Evolutionary conservation across 2,797 vertebrate genomes (phyloP).

Genomic region (Luscinia megarhynchos): DNA sequence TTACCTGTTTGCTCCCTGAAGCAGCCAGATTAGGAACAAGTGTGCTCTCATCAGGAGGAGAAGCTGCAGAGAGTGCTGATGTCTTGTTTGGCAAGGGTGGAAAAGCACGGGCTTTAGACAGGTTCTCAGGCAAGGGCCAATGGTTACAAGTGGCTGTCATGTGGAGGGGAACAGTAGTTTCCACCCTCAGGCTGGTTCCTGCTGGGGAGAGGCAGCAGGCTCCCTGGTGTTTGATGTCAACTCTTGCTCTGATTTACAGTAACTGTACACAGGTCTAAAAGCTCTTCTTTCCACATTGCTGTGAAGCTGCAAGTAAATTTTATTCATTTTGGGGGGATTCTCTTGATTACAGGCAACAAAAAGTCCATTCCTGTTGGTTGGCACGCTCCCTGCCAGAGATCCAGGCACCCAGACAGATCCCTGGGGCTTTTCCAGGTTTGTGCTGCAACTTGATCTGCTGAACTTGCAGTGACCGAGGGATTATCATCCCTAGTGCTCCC

Average conservation of each 20-base stretch:
- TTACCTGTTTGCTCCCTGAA: neutral
- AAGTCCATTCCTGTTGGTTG: neutral
- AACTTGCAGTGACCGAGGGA: neutral
- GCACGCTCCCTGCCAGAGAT: neutral
- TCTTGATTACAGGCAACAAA: neutral
- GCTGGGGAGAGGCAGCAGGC: fast-evolving
- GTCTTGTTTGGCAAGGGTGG: neutral
- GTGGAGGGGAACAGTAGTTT: neutral
- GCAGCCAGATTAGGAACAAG: neutral
- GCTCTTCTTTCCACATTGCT: neutral
- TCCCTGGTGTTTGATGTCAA: neutral
- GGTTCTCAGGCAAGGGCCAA: neutral
- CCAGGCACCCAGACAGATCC: neutral
- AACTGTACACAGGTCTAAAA: neutral
- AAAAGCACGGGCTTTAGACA: neutral
- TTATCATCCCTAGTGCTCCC: neutral
- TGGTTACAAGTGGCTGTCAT: neutral
- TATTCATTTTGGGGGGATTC: neutral
- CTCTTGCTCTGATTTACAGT: neutral
- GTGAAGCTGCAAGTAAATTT: neutral
- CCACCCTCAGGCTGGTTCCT: neutral
- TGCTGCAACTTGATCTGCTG: neutral
- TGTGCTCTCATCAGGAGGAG: neutral
- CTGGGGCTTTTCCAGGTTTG: neutral
- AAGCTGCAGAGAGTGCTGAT: neutral